Conservation (phyloP, 2,888 invertebrate genomes). For the Caenorhabditis sp. region DNA sequence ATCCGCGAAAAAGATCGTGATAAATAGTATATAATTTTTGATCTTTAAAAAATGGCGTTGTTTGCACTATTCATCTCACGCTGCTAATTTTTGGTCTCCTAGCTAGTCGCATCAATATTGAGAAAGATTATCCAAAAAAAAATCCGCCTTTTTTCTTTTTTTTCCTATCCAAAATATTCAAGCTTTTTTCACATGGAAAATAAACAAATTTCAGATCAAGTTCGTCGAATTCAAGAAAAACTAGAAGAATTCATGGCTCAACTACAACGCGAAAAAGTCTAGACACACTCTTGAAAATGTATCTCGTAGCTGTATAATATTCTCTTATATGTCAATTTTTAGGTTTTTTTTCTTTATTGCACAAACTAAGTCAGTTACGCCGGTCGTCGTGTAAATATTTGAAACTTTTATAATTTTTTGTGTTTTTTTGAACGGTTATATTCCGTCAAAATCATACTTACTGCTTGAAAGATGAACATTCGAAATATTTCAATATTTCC, state of each 20-base stretch:
- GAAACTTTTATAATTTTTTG: not conserved
- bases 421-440: not conserved
- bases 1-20: not conserved
- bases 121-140: not conserved
- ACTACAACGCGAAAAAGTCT: slow-evolving; percentile 87
- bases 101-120: not conserved
- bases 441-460: not conserved
- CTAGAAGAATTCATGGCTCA: slow-evolving; percentile 97
- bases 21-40: not conserved
- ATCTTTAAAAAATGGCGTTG: not conserved
- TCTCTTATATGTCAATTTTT: not conserved
- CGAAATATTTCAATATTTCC: not conserved
- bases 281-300: not conserved
- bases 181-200: no score
- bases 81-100: not conserved
- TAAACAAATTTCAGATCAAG: slow-evolving; percentile 74
- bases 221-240: slow-evolving; percentile 95
- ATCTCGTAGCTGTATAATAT: not conserved
- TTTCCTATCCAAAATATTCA: no score
- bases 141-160: not conserved
- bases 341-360: not conserved
- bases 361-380: not conserved
- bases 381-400: slow-evolving; percentile 1
- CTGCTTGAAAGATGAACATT: no score
- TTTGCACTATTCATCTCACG: not conserved